Base-by-base conservation (phyloP, 2,797 vertebrate genomes). In the Numenius phaeopus region DNA sequence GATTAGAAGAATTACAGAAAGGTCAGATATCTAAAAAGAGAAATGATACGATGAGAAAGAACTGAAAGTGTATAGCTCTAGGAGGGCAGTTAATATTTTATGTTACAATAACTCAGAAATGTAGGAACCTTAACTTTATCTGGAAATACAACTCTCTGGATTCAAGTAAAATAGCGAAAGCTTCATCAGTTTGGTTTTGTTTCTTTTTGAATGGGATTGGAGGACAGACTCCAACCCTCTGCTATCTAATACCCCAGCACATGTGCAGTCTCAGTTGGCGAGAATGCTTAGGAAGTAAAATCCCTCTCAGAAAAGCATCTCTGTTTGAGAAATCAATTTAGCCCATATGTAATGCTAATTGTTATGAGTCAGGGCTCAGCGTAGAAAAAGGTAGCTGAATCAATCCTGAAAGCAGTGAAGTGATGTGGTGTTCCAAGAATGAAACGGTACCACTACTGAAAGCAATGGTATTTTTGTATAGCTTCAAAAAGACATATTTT, bases 21-120 rank as follows among this genome's bases (percentile, higher is more conserved):
- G 89, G 94, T 97, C 96, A 94, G 78, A 75, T 94, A 96, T 44
- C 81, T 96, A 93, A 96, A 96, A 87, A 85, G 78, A 96, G 83
- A 90, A 94, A 95, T 84, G 24, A 95, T 93, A 95, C 21, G 44
- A 55, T 64, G 69, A 65, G 87, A 78, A 95, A 93, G 77, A 85
- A 69, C 69, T 65, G 75, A 65, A 84, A 70, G 61, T 59, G 29
- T 32, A 70, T 67, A 90, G 91, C 64, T 94, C 58, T 49, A 87
- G 76, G 40, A 92, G 21, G 47, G 54, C 71, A 90, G 90, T 96
- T 96, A 95, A 96, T 96, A 94, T 93, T 94, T 96, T 94, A 95
- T 90, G 76, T 89, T 96, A 93, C 65, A 94, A 42, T 89, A 96
- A 97, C 92, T 96, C 84, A 96, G 75, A 92, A 96, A 86, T 40